Evolutionary conservation across 1,140 invertebrate genomes (phyloP).

Genomic region (Dendroctonus valens): DNA sequence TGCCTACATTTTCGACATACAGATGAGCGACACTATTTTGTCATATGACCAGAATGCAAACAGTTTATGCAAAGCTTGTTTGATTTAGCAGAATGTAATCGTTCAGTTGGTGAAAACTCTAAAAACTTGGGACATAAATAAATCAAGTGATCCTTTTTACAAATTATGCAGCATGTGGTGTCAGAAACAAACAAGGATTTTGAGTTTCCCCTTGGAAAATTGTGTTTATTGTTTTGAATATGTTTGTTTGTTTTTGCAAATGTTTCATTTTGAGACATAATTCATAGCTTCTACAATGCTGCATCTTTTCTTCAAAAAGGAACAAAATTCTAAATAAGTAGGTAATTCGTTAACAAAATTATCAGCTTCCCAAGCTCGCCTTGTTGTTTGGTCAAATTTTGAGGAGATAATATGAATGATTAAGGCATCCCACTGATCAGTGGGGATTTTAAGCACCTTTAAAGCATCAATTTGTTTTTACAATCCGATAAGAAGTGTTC

Average conservation of each 20-base stretch:
- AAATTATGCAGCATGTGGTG: slow-evolving; percentile 8
- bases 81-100: slow-evolving; percentile 7
- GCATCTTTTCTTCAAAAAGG: no score
- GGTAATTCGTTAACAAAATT: slow-evolving; percentile 2
- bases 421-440: not conserved
- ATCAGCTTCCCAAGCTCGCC: not conserved
- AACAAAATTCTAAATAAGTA: no score
- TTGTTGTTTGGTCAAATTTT: slow-evolving; percentile 3
- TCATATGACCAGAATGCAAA: slow-evolving; percentile 1
- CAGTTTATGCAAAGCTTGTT: slow-evolving; percentile 1
- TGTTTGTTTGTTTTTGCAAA: no score
- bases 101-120: slow-evolving; percentile 6
- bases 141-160: slow-evolving; percentile 17
- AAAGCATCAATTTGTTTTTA: slow-evolving; percentile 1
- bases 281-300: no score
- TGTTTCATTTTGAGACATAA: no score
- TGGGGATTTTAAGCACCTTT: not conserved
- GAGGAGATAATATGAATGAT: no score
- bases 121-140: slow-evolving; percentile 23
- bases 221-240: not conserved
- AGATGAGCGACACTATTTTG: slow-evolving; percentile 11
- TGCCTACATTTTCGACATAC: no score
- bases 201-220: not conserved
- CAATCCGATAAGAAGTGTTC: not conserved
- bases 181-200: slow-evolving; percentile 4